These are phyloP conservation scores for Tiliqua scincoides DNA, from an alignment of 2,113 vertebrate genomes.

Conservation along the genomic window DNA sequence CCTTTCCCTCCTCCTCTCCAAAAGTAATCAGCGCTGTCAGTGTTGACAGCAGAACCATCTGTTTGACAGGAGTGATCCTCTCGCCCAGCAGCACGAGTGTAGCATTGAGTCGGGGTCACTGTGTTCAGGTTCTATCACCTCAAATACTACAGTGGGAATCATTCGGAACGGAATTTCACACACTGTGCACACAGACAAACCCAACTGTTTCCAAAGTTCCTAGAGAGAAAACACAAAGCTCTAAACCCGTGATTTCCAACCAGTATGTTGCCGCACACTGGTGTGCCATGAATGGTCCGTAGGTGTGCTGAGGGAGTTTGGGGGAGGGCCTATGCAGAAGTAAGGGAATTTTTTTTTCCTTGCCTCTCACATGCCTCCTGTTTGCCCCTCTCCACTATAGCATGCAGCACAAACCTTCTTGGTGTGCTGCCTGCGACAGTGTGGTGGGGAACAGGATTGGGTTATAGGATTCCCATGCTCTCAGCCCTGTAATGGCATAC, in stretches of 20 bases:
- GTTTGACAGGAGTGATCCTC: not conserved
- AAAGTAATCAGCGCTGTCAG: constrained; percentile 12
- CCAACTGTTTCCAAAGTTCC: not conserved
- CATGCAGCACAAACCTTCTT: too few relatives aligned
- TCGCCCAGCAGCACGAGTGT: not conserved
- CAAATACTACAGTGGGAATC: not conserved
- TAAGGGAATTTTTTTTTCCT: too few relatives aligned
- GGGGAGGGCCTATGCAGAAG: too few relatives aligned
- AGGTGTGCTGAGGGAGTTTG: too few relatives aligned
- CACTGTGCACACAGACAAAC: not conserved
- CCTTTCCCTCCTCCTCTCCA: not conserved
- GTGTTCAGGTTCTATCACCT: not conserved
- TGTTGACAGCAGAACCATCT: constrained; percentile 12
- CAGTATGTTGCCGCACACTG: too few relatives aligned
- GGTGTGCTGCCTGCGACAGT: not conserved
- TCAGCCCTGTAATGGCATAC: too few relatives aligned
- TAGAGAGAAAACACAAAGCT: not conserved
- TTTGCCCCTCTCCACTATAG: too few relatives aligned
- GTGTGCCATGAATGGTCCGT: too few relatives aligned
- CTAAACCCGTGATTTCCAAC: too few relatives aligned
- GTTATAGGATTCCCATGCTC: too few relatives aligned
- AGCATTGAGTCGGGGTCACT: not conserved
- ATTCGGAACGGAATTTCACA: not conserved
- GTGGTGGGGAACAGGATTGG: not conserved
- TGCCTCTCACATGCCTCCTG: too few relatives aligned